Percentiles rank a stretch among this genome's conserved stretches.
These are phyloP conservation scores for Syrista parreyssii DNA, from an alignment of 2,888 invertebrate species.

Conservation along the genomic window DNA sequence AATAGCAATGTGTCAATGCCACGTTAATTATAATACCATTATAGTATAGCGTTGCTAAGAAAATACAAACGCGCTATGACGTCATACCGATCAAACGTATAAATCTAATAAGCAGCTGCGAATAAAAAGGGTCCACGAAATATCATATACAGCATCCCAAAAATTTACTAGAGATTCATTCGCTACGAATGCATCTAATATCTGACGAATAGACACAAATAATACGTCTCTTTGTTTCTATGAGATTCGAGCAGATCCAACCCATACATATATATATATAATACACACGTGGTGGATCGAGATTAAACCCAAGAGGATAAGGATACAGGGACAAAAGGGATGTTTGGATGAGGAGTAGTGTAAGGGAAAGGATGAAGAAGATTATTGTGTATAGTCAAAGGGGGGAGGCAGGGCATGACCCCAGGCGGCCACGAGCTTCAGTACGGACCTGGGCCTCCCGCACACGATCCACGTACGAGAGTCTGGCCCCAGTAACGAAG, in stretches of 20 bases:
- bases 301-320: background rate
- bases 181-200: background rate
- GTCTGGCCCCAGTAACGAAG: background rate
- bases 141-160: background rate
- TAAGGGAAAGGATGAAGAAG: conserved; percentile 25
- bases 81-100: background rate
- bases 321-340: background rate
- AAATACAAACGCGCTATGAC: background rate
- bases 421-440: conserved; percentile 58
- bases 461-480: conserved; percentile 18
- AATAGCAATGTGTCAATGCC: background rate
- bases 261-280: background rate
- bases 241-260: background rate
- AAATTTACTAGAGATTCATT: background rate
- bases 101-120: background rate
- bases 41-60: background rate
- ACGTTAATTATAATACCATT: background rate
- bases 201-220: background rate
- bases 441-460: conserved; percentile 11
- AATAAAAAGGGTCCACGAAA: background rate
- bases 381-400: conserved; percentile 51
- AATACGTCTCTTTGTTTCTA: background rate
- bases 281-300: background rate
- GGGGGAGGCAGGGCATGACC: conserved; percentile 63
- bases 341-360: background rate